Percentiles rank a stretch among this genome's conserved stretches.
These are phyloP conservation scores for Limonius californicus DNA, from an alignment of 1,140 invertebrate species.

Conservation along the genomic window DNA sequence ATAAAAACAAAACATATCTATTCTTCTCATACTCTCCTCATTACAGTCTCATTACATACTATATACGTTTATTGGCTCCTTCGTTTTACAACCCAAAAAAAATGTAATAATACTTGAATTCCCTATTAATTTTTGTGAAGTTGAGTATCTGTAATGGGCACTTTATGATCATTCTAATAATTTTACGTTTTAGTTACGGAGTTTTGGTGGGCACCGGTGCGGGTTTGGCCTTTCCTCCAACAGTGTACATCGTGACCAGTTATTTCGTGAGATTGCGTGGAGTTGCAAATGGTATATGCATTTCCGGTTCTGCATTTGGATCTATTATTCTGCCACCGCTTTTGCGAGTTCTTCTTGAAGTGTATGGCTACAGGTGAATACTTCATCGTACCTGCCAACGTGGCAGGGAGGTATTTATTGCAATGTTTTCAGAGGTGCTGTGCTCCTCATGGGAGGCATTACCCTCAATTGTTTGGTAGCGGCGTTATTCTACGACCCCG, in stretches of 20 bases:
- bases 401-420: constrained; percentile 20
- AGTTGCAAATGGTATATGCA: constrained; percentile 83
- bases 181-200: constrained; percentile 63
- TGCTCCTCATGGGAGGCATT: constrained; percentile 77
- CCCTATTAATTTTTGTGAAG: no score
- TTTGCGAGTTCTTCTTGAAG: constrained; percentile 63
- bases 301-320: constrained; percentile 83
- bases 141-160: no score
- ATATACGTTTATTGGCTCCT: no score
- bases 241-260: constrained; percentile 85
- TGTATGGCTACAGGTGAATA: constrained; percentile 69
- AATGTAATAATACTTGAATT: no score
- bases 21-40: no score
- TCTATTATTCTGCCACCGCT: constrained; percentile 76
- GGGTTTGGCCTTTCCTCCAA: constrained; percentile 77
- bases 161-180: no score
- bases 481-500: constrained; percentile 78
- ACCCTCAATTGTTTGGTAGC: constrained; percentile 80
- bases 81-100: no score
- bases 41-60: no score
- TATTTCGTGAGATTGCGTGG: constrained; percentile 80
- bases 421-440: constrained; percentile 60
- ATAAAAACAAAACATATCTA: no score
- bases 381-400: constrained; percentile 13
- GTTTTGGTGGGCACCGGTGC: constrained; percentile 76